A percentile compares a stretch with the other conserved stretches of the same genome.
Conservation (phyloP, 2,888 invertebrate species). For the Hemistola chrysoprasaria region DNA sequence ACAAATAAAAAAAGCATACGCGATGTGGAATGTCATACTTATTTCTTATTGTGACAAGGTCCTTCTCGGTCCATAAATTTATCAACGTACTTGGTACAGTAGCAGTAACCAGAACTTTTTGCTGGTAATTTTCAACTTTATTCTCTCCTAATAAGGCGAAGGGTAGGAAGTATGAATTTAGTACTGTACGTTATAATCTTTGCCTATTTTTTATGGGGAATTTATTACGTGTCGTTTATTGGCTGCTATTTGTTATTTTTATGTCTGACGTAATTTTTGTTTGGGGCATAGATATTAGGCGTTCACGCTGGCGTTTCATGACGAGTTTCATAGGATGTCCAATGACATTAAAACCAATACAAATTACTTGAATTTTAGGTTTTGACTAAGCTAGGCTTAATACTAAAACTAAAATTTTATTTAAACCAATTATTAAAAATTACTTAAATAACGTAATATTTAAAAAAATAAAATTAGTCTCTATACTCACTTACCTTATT, state of each 20-base stretch:
- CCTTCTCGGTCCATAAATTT: constrained; percentile 10
- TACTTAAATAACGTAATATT: too few relatives aligned
- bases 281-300: constrained; percentile 19
- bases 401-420: too few relatives aligned
- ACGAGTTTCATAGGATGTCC: too few relatives aligned
- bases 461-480: too few relatives aligned
- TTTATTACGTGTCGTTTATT: constrained; percentile 35
- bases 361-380: too few relatives aligned
- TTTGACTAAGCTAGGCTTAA: too few relatives aligned
- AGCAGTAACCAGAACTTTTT: constrained; percentile 8
- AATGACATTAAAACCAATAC: too few relatives aligned
- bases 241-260: constrained; percentile 33
- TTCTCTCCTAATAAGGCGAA: constrained; percentile 1
- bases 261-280: constrained; percentile 22
- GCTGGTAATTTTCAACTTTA: constrained; percentile 4
- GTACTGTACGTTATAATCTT: constrained; percentile 27
- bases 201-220: constrained; percentile 31
- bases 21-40: not conserved
- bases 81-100: constrained; percentile 6
- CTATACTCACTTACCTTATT: too few relatives aligned
- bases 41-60: constrained; percentile 8
- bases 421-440: constrained; percentile 34
- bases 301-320: constrained; percentile 10
- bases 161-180: constrained; percentile 1
- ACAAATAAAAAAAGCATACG: not conserved